A percentile compares a stretch with the other conserved stretches of the same genome.
Conservation (phyloP, 2,888 invertebrate species). For the Sylvicola cinctus region DNA sequence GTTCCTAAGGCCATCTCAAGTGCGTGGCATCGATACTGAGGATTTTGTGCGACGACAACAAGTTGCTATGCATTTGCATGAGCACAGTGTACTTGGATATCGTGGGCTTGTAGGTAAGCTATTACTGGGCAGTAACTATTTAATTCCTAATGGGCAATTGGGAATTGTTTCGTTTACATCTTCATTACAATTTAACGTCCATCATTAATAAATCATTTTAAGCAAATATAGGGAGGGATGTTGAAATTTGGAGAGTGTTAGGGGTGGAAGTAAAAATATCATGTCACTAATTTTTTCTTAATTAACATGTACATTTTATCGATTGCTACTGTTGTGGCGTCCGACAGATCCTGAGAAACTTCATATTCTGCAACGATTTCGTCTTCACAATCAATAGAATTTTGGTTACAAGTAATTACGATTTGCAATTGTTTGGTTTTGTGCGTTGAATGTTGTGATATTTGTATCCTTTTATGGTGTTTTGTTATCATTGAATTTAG, state of each 20-base stretch:
- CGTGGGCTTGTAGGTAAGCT: conserved; percentile 48
- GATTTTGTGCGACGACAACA: conserved; percentile 56
- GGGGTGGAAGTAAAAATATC: too few relatives aligned
- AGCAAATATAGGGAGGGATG: too few relatives aligned
- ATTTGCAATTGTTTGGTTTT: conserved; percentile 1
- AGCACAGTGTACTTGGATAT: conserved; percentile 55
- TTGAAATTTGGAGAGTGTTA: too few relatives aligned
- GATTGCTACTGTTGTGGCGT: too few relatives aligned
- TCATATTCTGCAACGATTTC: conserved; percentile 11
- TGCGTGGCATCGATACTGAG: conserved; percentile 53
- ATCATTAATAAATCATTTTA: too few relatives aligned
- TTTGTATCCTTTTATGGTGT: background rate
- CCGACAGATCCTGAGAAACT: conserved; percentile 10
- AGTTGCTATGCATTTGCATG: conserved; percentile 47
- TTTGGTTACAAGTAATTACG: conserved; percentile 5
- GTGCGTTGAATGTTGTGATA: background rate
- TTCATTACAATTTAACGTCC: too few relatives aligned
- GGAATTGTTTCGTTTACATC: too few relatives aligned
- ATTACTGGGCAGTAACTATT: too few relatives aligned
- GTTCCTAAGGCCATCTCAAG: conserved; percentile 56
- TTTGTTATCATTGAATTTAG: too few relatives aligned
- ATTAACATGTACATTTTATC: too few relatives aligned
- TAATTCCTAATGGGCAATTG: too few relatives aligned
- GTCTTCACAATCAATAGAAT: conserved; percentile 7
- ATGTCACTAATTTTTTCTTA: too few relatives aligned